A percentile compares a stretch with the other conserved stretches of the same genome.
Evolutionary conservation across 2,113 vertebrate species (phyloP).

Genomic region (Silurus asotus): DNA sequence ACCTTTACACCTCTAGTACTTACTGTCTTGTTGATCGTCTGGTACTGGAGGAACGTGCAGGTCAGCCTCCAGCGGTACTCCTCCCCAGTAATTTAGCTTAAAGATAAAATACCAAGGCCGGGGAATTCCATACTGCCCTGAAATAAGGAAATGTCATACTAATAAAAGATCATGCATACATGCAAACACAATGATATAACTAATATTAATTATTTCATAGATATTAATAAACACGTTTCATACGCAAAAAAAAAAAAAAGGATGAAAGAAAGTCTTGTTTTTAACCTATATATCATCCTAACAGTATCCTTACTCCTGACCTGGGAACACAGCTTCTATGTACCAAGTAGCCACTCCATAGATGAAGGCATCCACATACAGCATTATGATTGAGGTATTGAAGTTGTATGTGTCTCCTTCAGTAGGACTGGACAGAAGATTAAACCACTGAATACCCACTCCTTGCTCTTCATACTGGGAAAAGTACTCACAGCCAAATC

Average conservation of each 20-base stretch:
- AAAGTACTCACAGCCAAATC: constrained; percentile 89
- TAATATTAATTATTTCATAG: not conserved
- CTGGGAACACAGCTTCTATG: constrained; percentile 86
- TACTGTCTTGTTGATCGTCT: constrained; percentile 64
- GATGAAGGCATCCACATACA: constrained; percentile 80
- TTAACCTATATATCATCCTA: not conserved
- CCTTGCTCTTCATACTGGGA: constrained; percentile 89
- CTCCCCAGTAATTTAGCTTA: constrained; percentile 85
- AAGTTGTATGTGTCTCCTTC: constrained; percentile 83
- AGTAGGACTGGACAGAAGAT: constrained; percentile 72
- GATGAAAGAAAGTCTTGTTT: not conserved
- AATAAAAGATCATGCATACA: not conserved
- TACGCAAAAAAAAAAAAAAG: not conserved
- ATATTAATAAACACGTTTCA: not conserved
- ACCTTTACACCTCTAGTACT: not conserved
- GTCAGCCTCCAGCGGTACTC: constrained; percentile 60
- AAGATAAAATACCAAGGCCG: constrained; percentile 88
- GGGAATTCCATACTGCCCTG: constrained; percentile 87
- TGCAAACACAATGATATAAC: not conserved
- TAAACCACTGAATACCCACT: constrained; percentile 85
- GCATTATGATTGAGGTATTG: constrained; percentile 71
- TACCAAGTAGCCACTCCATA: constrained; percentile 84
- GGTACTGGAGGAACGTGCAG: constrained; percentile 64
- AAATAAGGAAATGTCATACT: constrained; percentile 10
- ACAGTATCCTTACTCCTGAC: constrained; percentile 59